Evolutionary conservation across 1,140 invertebrate genomes (phyloP).

Genomic region (Bombus turneri): DNA sequence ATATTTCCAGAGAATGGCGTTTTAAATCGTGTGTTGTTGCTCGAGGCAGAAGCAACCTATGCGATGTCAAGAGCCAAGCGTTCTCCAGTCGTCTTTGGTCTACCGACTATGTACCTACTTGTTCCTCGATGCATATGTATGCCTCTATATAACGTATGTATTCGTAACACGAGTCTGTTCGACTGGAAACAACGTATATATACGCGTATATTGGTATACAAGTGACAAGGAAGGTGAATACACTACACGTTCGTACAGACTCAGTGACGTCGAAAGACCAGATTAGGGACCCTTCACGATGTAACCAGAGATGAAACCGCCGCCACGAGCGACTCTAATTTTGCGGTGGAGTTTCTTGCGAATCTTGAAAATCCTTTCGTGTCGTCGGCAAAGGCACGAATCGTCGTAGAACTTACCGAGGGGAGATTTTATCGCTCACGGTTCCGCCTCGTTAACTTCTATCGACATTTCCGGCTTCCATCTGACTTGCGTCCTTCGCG

Average conservation of each 20-base stretch:
- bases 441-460: slow-evolving; percentile 37
- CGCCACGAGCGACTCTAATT: slow-evolving; percentile 6
- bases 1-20: slow-evolving; percentile 7
- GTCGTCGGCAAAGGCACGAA: slow-evolving; percentile 12
- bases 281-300: slow-evolving; percentile 35
- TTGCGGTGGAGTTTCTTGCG: slow-evolving; percentile 12
- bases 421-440: slow-evolving; percentile 36
- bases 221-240: neutral
- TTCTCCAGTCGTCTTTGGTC: slow-evolving; percentile 38
- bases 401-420: neutral
- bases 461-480: slow-evolving; percentile 35
- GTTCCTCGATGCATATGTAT: slow-evolving; percentile 32
- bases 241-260: neutral
- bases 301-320: slow-evolving; percentile 10
- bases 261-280: slow-evolving; percentile 43
- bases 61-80: slow-evolving; percentile 49
- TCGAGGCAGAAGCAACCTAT: slow-evolving; percentile 43
- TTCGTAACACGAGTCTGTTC: slow-evolving; percentile 17
- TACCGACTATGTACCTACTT: slow-evolving; percentile 5
- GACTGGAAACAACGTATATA: neutral
- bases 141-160: slow-evolving; percentile 24
- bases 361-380: slow-evolving; percentile 36
- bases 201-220: neutral
- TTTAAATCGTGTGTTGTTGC: slow-evolving; percentile 13
- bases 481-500: neutral